Percentiles rank a stretch among this genome's conserved stretches.
Evolutionary conservation across 2,113 vertebrate genomes (phyloP).

Genomic region (Pelmatolapia mariae): DNA sequence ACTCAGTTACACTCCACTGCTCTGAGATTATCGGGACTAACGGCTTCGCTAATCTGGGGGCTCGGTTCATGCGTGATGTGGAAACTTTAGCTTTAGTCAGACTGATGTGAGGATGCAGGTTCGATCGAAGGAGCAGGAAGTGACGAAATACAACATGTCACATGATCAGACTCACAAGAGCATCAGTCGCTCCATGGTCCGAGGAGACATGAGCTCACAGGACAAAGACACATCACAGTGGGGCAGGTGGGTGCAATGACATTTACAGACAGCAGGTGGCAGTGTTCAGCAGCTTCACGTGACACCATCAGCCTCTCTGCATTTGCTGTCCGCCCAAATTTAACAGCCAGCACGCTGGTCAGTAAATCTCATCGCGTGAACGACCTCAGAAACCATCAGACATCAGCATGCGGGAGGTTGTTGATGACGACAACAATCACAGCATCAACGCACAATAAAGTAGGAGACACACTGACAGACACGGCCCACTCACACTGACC

Average conservation of each 20-base stretch:
- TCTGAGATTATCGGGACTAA: neutral
- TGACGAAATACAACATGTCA: neutral
- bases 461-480: neutral
- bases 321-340: neutral
- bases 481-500: neutral
- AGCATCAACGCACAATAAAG: neutral
- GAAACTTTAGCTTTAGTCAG: neutral
- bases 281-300: neutral
- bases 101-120: neutral
- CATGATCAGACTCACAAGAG: neutral
- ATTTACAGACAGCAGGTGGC: neutral
- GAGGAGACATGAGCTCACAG: neutral
- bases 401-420: neutral
- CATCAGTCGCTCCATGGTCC: neutral
- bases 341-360: neutral
- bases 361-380: neutral
- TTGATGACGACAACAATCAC: neutral
- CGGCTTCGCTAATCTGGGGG: neutral
- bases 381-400: neutral
- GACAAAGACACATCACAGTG: neutral
- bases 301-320: neutral
- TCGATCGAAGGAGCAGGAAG: neutral
- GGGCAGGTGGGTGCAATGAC: neutral
- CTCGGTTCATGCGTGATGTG: neutral
- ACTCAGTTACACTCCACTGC: neutral